Evolutionary conservation across 2,113 vertebrate species (phyloP).

Genomic region (Dasyprocta punctata): DNA sequence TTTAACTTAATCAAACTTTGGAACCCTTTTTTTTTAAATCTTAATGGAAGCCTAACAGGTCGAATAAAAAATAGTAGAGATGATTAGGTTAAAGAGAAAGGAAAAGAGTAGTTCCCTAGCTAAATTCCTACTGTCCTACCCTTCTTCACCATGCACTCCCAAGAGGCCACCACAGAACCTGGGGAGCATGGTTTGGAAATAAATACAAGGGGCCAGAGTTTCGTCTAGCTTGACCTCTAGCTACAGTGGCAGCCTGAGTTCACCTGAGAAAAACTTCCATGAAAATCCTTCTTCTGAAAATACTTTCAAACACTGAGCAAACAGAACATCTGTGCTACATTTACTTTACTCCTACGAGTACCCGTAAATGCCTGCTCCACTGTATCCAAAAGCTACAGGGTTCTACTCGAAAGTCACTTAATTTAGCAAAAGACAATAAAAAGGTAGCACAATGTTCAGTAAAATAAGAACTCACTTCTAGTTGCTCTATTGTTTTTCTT

Average conservation of each 20-base stretch:
- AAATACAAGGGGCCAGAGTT: neutral
- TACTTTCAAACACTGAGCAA: conserved; percentile 36
- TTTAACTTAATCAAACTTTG: conserved; percentile 27
- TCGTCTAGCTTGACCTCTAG: neutral
- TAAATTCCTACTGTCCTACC: neutral
- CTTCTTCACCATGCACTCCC: neutral
- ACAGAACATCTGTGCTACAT: conserved; percentile 6
- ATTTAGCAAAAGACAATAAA: conserved; percentile 15
- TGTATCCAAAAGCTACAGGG: neutral
- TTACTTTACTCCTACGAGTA: neutral
- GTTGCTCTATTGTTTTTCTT: conserved; percentile 64
- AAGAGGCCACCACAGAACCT: neutral
- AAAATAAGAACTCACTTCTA: neutral
- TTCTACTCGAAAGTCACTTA: conserved; percentile 43
- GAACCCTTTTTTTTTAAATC: neutral
- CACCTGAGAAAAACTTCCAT: conserved; percentile 18
- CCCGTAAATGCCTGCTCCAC: neutral
- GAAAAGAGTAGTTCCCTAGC: neutral
- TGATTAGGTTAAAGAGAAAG: neutral
- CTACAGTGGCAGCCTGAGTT: neutral
- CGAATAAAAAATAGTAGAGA: neutral
- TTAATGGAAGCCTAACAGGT: neutral
- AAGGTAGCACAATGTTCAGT: neutral
- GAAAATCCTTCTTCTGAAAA: conserved; percentile 32
- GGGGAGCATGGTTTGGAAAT: neutral